Evolutionary conservation across 2,113 vertebrate genomes (phyloP), one percentile per base, ranked within the genome.

Genomic region (Actenoides lindsayi): DNA sequence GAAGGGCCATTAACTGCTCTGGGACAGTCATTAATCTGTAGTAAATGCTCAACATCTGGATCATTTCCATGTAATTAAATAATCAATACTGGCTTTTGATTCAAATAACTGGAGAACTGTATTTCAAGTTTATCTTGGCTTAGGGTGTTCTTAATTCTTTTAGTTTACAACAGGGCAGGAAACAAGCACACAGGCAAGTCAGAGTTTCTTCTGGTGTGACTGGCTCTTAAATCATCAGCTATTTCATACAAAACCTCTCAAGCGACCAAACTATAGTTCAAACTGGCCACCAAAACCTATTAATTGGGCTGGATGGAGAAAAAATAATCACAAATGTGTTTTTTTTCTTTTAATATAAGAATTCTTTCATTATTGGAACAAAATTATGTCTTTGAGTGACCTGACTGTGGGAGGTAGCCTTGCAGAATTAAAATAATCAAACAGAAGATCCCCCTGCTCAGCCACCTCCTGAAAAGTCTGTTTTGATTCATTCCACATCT

Each of bases 71-170:
- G 2, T 91, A 91, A 96, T 94, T 91, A 91, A 95, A 91, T 96
- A 96, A 96, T 92, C 93, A 89, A 94, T 96, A 92, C 42, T 81
- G 62, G 75, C 75, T 94, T 96, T 96, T 94, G 88, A 81, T 91
- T 94, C 46, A 87, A 83, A 74, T 67, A 92, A 76, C 70, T 50
- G 27, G 87, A 64, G 75, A 87, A 76, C 24, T 93, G 17, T 70
- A 68, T 78, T 93, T 93, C 42, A 87, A 92, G 79, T 93, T 89
- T 94, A 73, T 92, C 92, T 91, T 90, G 67, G 42, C 63, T 71
- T 51, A 48, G 41, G 12, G 25, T 91, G 13, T 68, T 94, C 48
- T 94, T 90, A 76, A 69, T 95, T 92, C 51, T 89, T 90, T 31
- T 63, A 13, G 48, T 94, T 92, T 90, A 48, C 62, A 79, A 30